Evolutionary conservation across 2,888 invertebrate species (phyloP).

Genomic region (Deilephila porcellus): DNA sequence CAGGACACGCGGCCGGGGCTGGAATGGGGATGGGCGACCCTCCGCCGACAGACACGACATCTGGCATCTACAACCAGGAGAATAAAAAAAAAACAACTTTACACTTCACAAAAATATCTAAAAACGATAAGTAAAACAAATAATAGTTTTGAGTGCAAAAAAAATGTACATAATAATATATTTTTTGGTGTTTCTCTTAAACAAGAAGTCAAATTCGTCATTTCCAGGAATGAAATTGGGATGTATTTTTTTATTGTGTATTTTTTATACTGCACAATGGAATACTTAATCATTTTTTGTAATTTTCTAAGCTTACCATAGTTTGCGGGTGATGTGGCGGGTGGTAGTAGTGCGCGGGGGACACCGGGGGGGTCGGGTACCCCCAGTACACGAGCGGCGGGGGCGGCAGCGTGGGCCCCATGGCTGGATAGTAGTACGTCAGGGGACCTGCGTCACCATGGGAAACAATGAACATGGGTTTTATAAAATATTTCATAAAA

Average conservation of each 20-base stretch:
- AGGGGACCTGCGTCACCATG: constrained; percentile 70
- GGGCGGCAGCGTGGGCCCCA: constrained; percentile 85
- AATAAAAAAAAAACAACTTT: not conserved
- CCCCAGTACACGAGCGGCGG: constrained; percentile 95
- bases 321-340: constrained; percentile 83
- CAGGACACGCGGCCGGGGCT: constrained; percentile 75
- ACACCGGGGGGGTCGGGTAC: constrained; percentile 97
- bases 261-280: too few relatives aligned
- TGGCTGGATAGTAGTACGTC: constrained; percentile 82
- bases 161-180: too few relatives aligned
- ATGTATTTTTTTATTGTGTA: too few relatives aligned
- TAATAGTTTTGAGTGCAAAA: too few relatives aligned
- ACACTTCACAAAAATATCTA: not conserved
- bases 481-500: not conserved
- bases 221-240: too few relatives aligned
- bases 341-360: constrained; percentile 94
- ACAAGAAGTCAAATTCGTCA: too few relatives aligned
- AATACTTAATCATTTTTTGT: not conserved
- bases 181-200: too few relatives aligned
- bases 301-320: constrained; percentile 62
- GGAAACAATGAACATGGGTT: not conserved
- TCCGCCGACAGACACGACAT: constrained; percentile 76
- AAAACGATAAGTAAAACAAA: too few relatives aligned
- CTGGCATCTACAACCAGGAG: constrained; percentile 67
- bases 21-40: constrained; percentile 78